These are phyloP conservation scores for Heterodera schachtii DNA, from an alignment of 1,140 invertebrate species.

Conservation along the genomic window DNA sequence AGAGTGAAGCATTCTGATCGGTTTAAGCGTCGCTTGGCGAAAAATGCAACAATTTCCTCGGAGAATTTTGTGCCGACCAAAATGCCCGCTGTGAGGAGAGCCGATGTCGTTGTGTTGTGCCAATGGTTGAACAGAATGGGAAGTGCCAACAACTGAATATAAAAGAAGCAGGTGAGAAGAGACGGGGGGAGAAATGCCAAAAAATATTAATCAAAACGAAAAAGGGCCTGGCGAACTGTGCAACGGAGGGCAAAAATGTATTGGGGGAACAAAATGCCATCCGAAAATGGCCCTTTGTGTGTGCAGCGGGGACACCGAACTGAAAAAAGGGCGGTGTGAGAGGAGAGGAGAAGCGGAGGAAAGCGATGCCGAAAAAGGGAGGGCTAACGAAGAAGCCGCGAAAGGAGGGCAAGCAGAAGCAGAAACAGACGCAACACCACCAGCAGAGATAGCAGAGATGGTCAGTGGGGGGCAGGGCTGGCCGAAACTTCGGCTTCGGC, in stretches of 20 bases:
- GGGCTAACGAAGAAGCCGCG: conserved; percentile 16
- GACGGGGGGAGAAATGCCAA: background rate
- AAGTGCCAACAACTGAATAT: conserved; percentile 40
- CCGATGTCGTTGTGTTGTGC: conserved; percentile 56
- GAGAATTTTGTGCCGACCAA: conserved; percentile 33
- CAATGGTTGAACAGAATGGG: conserved; percentile 56
- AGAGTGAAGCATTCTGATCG: background rate
- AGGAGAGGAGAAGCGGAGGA: conserved; percentile 7
- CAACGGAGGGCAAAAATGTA: conserved; percentile 57
- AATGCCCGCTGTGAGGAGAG: conserved; percentile 46
- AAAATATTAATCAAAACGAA: background rate
- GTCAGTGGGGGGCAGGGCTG: background rate
- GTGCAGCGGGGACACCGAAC: conserved; percentile 57
- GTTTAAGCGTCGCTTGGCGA: conserved; percentile 56
- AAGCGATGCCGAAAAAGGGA: background rate
- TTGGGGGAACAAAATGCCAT: conserved; percentile 58
- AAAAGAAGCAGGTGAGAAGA: conserved; percentile 11
- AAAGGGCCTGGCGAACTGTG: conserved; percentile 63
- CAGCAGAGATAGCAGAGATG: conserved; percentile 10
- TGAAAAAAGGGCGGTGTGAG: conserved; percentile 55
- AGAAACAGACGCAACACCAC: background rate
- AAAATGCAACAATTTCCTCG: conserved; percentile 48
- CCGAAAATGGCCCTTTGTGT: conserved; percentile 60
- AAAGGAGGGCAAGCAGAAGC: too few species aligned
- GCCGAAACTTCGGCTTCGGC: too few species aligned